Base-by-base conservation (phyloP, 2,113 vertebrate genomes). In the Odocoileus hemionus region DNA sequence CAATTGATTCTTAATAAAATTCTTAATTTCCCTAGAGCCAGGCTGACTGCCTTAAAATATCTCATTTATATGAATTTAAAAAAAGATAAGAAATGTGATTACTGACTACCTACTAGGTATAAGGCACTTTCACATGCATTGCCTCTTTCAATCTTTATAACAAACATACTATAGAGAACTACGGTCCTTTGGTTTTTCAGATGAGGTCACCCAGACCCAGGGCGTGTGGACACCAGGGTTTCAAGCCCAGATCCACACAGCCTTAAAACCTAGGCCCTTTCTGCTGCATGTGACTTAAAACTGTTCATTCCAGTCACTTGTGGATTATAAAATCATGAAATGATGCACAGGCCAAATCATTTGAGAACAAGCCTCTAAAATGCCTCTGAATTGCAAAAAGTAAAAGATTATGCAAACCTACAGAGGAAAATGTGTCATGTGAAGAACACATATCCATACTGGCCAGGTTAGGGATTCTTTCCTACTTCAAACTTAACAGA, bases 21-120 rank as follows among this genome's bases (percentile, higher is more conserved):
- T 88, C 64, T 88, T 93, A 60, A 94, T 94, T 97, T 93, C 86
- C 93, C 70, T 17, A 54, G 45, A 93, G 86, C 45, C 17, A 92
- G 50, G 80, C 19, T 58, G 15, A 7, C 54, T 89, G 61, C 78
- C 86, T 98, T 88, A 91, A 87, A 93, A 76, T 52, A 80, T 94
- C 79, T 94, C 47, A 86, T 80, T 88, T 84, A 47, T 19, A 58
- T n/a, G 36, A 96, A 39, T 26, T 5, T 33, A 85, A 78, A 80
- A 64, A 64, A 55, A 12, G 70, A 43, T 6, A 94, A 85, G 74
- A 39, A 61, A 84, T 70, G 57, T 54, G 60, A 88, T 58, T 79
- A 89, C 17, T 74, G 80, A 70, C 23, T 39, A 47, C 54, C 52
- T 54, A 7, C 30, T 15, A 50, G 30, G 60, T 36, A 5, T 13